Percentiles rank a stretch among this genome's conserved stretches.
Conservation (phyloP, 2,888 invertebrate genomes). For the Drosophila algonquin region DNA sequence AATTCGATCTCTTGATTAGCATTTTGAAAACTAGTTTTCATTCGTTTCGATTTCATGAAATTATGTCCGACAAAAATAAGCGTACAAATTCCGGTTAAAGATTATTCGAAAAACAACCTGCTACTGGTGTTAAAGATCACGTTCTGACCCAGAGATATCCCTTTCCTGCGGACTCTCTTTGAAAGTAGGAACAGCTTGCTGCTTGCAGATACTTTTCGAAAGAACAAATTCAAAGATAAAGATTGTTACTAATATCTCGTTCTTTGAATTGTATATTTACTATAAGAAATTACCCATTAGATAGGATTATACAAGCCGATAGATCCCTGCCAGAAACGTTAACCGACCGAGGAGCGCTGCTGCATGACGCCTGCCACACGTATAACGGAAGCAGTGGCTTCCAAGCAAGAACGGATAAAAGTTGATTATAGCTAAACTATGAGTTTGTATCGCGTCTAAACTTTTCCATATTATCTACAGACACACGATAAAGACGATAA, state of each 20-base stretch:
- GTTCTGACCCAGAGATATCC: not conserved
- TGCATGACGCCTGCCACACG: too few relatives aligned
- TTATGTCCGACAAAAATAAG: not conserved
- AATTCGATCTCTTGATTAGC: constrained; percentile 1
- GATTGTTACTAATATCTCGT: too few relatives aligned
- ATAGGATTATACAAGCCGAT: too few relatives aligned
- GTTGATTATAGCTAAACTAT: not conserved
- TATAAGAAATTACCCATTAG: too few relatives aligned
- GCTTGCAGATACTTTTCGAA: too few relatives aligned
- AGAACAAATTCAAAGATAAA: too few relatives aligned
- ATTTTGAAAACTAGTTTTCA: not conserved
- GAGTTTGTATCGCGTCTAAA: not conserved
- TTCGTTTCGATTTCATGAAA: not conserved
- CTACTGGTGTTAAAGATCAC: not conserved
- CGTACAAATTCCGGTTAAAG: not conserved
- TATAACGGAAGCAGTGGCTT: too few relatives aligned
- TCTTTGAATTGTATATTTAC: too few relatives aligned
- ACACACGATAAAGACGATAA: not conserved
- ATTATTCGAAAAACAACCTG: not conserved
- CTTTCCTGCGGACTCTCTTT: not conserved
- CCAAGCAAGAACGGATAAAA: too few relatives aligned
- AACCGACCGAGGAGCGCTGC: too few relatives aligned
- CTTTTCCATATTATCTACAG: not conserved
- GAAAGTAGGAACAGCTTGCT: not conserved
- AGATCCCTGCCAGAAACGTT: too few relatives aligned